Evolutionary conservation across 2,797 vertebrate genomes (phyloP), one percentile per base, ranked within the genome.

Genomic region (Rhabdomys pumilio): DNA sequence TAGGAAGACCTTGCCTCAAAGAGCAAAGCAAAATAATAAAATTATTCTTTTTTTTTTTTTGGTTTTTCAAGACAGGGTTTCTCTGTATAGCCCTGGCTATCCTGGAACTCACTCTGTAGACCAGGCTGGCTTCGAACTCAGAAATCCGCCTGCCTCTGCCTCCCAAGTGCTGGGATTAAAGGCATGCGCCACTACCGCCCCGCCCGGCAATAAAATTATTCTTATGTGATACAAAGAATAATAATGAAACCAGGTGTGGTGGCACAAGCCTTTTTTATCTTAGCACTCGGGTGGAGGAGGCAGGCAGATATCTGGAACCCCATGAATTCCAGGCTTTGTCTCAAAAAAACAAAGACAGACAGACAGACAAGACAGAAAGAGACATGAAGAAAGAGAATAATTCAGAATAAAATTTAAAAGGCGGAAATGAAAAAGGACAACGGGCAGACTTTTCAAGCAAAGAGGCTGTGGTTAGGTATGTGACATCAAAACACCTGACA

Each of bases 331-430:
- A 84, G 59, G 61, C 20, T 17, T 83, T 63, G 41, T 63, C 38
- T 44, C 57, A 83, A 29, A 59, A 22, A 38, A 57, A 38, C 8
- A 53, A 17, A 53, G 12, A 55, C 19, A 55, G 73, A 44, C 19
- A 55, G 73, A 44, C 7, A 72, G 41, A 17, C 12, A 15, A 38
- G 31, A 57, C 34, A 81, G 80, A 82, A 22, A n/a, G 34, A 57
- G 13, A 61, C n/a, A 59, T 1, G 34, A 55, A 8, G 8, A 19
- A 41, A 61, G 55, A 15, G 38, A n/a, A 2, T 26, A 38, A 89
- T 31, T 89, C 29, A 83, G 79, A 97, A 94, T 38, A 65, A 93
- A 79, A 79, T 69, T 90, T 50, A 95, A 72, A 89, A 93, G 53
- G 12, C 20, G 80, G n/a, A 57, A 76, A 89, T 53, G 93, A 9